Base-by-base conservation (phyloP, 2,888 invertebrate genomes). In the Girardia tigrina region DNA sequence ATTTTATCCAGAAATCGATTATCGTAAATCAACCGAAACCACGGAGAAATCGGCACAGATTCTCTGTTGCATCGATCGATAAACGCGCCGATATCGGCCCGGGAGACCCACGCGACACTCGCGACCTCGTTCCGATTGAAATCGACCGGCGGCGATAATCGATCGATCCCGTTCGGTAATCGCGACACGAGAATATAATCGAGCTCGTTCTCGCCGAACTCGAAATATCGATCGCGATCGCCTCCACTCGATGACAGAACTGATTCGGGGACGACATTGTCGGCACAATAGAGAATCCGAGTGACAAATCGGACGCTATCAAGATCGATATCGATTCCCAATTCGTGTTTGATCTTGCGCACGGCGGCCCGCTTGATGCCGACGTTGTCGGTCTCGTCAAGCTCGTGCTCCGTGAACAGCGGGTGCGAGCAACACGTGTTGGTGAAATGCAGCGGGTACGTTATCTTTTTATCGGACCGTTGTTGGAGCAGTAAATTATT, bases 371-470 rank as follows among this genome's bases (percentile, higher is more conserved):
- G 85, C 78, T 88, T 88, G 1, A 91, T 87, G 1, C 92, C 92
- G 2, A 89, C 78, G 0, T 90, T 89, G 79, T 90, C 86, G 0
- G 76, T 74, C 80, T 90, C 90, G 36, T 85, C 85, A 72, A 84
- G 81, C 79, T 86, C 84, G 0, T 87, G 86, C 26, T 89, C 88
- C 80, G 90, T 89, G 79, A 88, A 88, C 75, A 97, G 85, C 0
- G 98, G 98, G 85, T 98, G 98, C 84, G 94, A 94, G 83, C 98
- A 98, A 86, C 98, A 98, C 0, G 95, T 90, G 82, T 97, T 97
- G 23, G 95, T 92, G 82, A 90, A 93, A 81, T 89, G 89, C 79
- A 89, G 83, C 78, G 86, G 86, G 80, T 84, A 87, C 29, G 85
- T 86, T 82, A 94, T 92, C 88, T 98, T 97, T 73, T 88, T 88